Conservation (phyloP, 53 echinoderm and acorn worm genomes). For the Stichopus horrens region DNA sequence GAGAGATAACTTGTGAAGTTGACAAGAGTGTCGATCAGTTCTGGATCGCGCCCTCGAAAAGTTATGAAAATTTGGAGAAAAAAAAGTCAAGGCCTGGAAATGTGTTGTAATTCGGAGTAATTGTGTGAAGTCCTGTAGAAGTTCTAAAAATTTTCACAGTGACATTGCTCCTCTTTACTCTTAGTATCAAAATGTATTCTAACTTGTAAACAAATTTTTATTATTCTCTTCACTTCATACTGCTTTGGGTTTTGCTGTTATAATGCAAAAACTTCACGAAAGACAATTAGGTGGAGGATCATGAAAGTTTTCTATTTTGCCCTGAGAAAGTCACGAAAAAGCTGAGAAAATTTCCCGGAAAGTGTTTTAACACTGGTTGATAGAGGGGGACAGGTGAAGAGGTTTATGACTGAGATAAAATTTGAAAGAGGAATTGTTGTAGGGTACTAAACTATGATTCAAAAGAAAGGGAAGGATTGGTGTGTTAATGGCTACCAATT, state of each 20-base stretch:
- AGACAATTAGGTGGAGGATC: background rate
- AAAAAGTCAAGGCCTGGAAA: conserved; percentile 2
- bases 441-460: too few species aligned
- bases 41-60: too few species aligned
- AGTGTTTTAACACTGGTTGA: background rate
- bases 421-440: too few species aligned
- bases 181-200: too few species aligned
- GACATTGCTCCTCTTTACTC: background rate
- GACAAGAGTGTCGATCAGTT: too few species aligned
- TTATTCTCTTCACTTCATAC: background rate
- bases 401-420: too few species aligned
- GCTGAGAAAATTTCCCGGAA: background rate
- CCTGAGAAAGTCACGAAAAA: background rate
- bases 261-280: background rate
- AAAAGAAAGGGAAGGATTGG: too few species aligned
- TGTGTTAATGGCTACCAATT: background rate
- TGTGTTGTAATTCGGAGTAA: background rate
- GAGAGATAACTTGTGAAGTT: too few species aligned
- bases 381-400: too few species aligned
- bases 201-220: background rate
- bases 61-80: background rate
- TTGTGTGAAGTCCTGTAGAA: too few species aligned
- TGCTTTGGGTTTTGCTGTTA: background rate
- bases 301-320: too few species aligned
- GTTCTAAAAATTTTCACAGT: background rate